Base-by-base conservation (phyloP, 2,888 invertebrate genomes). In the Linnaemya tessellans region DNA sequence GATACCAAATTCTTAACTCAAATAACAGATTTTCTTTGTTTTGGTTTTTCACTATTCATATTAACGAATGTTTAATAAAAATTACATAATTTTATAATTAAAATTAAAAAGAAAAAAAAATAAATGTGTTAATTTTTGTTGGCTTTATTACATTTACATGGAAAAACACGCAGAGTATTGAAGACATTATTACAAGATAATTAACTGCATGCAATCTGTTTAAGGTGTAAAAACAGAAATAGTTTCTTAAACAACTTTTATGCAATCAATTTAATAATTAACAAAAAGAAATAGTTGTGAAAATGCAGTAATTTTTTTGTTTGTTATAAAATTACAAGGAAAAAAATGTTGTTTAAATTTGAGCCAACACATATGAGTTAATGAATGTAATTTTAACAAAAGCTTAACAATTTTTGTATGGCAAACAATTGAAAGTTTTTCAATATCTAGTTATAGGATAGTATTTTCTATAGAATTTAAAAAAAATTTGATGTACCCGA, bases 201-300 rank as follows among this genome's bases (percentile, higher is more conserved):
- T 84, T 84, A 80, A 80, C 84, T 84, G 80, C 84, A 84, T 84
- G 84, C 84, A 71, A 84, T 73, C 70, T 67, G 43, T 80, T 77
- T 80, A 54, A 58, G 58, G 78, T 79, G 68, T 51, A 80, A 80
- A 67, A 75, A 54, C 43, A 70, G 51, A 60, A 79, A 79, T 79
- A 54, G 58, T 62, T 60, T 70, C 35, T 54, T 20, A 67, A 81
- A 85, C 83, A 79, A 78, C 67, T 85, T 83, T 87, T 84, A 84
- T 84, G 85, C 67, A 87, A 87, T 67, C 77, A 74, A 64, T 82
- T 65, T 56, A 68, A 62, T 56, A 78, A 73, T 84, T 68, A 78
- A 79, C 43, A 81, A 18, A 62, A 77, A 65, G 25, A 84, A 68
- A 65, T 25, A 70, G 38, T 65, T 85, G 64, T 58, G 74, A 74